phyloP scores from a whole-genome alignment of 2,888 invertebrate species.

The Phoenoteleia sp. region DNA sequence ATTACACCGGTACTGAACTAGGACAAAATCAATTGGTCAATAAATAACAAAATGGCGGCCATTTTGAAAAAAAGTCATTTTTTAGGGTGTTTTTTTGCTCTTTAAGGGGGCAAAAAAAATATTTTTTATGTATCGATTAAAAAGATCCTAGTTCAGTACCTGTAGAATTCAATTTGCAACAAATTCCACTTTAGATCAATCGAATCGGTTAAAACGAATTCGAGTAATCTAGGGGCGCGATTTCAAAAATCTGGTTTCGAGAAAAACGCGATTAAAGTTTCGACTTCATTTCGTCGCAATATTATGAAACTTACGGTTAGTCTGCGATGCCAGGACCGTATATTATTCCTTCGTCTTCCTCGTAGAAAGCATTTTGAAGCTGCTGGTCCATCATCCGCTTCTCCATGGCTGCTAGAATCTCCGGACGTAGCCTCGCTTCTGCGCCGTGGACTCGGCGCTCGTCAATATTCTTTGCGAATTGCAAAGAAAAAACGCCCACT shows the following conservation, averaged over 20 bases:
- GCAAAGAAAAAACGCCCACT: conserved; percentile 4
- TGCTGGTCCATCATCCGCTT: conserved; percentile 3
- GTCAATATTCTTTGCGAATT: conserved; percentile 4
- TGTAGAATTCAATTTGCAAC: conserved; percentile 3
- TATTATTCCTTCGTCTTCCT: conserved; percentile 18
- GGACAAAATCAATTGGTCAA: conserved; percentile 11
- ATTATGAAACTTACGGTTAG: conserved; percentile 23
- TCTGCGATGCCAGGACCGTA: conserved; percentile 24
- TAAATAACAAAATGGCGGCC: conserved; percentile 20
- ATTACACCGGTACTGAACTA: not conserved
- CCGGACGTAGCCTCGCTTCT: conserved; percentile 13
- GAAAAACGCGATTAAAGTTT: conserved; percentile 28
- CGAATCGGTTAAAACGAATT: conserved; percentile 21
- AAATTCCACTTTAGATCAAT: not conserved
- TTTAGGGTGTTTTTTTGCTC: conserved; percentile 2
- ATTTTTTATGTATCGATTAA: conserved; percentile 14
- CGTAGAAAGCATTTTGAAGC: not conserved
- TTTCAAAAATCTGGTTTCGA: conserved; percentile 28
- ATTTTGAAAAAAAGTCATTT: conserved; percentile 1
- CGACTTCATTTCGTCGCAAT: conserved; percentile 20
- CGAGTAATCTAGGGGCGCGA: conserved; percentile 7
- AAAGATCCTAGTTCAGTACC: conserved; percentile 13
- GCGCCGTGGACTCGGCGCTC: conserved; percentile 11
- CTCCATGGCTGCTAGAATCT: conserved; percentile 11
- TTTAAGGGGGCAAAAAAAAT: conserved; percentile 29